Conservation (phyloP, 1,140 invertebrate genomes). For the Aricia agestis region DNA sequence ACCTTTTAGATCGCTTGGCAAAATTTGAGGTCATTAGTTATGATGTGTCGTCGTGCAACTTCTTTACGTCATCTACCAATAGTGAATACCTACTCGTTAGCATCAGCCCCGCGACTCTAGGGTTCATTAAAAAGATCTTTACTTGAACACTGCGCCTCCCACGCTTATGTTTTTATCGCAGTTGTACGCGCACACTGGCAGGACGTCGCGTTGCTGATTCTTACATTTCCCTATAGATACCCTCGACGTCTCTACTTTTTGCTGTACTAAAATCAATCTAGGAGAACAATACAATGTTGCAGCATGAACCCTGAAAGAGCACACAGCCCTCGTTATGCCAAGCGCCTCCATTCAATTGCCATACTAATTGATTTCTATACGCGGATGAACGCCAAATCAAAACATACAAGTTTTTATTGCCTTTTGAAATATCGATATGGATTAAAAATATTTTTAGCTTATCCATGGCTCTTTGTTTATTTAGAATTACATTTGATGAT, state of each 20-base stretch:
- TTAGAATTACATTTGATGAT: background rate
- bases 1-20: too few relatives aligned
- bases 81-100: too few relatives aligned
- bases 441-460: background rate
- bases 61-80: too few relatives aligned
- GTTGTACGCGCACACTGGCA: too few relatives aligned
- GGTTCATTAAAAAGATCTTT: too few relatives aligned
- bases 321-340: background rate
- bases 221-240: too few relatives aligned
- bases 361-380: constrained; percentile 12
- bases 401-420: constrained; percentile 9
- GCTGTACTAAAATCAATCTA: background rate
- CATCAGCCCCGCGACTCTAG: too few relatives aligned
- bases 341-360: constrained; percentile 6
- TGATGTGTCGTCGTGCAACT: too few relatives aligned
- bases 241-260: background rate
- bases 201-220: too few relatives aligned
- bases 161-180: too few relatives aligned
- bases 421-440: background rate
- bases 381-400: constrained; percentile 1
- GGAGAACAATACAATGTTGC: background rate
- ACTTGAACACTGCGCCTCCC: too few relatives aligned
- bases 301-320: background rate
- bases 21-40: too few relatives aligned
- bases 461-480: background rate